Base-by-base conservation (phyloP, 1,140 invertebrate genomes). In the Heliconius eleuchia region DNA sequence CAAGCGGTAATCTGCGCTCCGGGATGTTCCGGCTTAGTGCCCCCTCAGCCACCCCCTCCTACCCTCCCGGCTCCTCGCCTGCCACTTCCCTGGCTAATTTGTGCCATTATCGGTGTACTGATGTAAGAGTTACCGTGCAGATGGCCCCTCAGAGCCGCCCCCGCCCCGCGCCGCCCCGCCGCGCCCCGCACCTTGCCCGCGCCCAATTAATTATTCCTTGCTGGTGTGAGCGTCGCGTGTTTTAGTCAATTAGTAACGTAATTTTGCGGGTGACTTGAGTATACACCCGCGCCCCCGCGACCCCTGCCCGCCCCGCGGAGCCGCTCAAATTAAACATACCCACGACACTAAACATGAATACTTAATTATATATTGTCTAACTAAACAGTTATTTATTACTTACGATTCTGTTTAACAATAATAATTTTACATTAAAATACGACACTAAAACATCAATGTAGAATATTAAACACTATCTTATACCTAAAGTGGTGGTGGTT, bases 211-310 rank as follows among this genome's bases (percentile, higher is more conserved):
- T 94, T 94, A 94, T 93, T 94, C 91, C 87, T 89, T 84, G 89
- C 92, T 90, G 92, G 91, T 92, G 92, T 93, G 91, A 93, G 91
- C 89, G 91, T 94, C 92, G 92, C 92, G 91, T 93, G 92, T 94
- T 94, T 94, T 92, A 94, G 90, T 94, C 92, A 94, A 94, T 94
- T 94, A 94, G 91, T 94, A 94, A 94, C 91, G 92, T 94, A 94
- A 94, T 94, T 94, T 94, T 94, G 92, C 91, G 92, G 91, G 88
- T 92, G 90, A 93, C 91, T 94, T 91, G 92, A 94, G 92, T 91
- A 89, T 89, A 87, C 88, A 89, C 83, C 87, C 74, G 79, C 71
- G 75, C 30, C 34, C 50, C 79, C 74, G 79, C 55, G 3, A 57
- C 30, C 34, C 50, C 50, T 18, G 6, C 50, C 18, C 79, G 34